phyloP scores from a whole-genome alignment of 35 echinoderm and acorn worm species.

The Hemicentrotus pulcherrimus region DNA sequence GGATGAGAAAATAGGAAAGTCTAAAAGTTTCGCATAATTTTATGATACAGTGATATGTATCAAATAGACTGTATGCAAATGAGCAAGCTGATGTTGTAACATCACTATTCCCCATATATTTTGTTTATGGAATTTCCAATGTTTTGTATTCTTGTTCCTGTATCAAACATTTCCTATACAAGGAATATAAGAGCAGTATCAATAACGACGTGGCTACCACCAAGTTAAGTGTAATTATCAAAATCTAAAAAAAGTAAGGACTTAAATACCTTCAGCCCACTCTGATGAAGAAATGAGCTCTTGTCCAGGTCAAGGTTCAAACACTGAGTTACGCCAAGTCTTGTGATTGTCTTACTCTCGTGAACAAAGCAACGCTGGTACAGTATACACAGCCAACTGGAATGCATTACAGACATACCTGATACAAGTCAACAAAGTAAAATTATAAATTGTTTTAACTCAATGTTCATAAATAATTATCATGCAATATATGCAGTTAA shows the following conservation, averaged over 20 bases:
- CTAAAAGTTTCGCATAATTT: too few relatives aligned
- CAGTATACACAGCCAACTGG: slow-evolving; percentile 70
- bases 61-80: too few relatives aligned
- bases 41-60: too few relatives aligned
- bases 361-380: slow-evolving; percentile 72
- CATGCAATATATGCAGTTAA: not conserved
- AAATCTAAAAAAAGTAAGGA: not conserved
- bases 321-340: slow-evolving; percentile 61
- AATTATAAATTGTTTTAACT: not conserved
- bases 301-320: slow-evolving; percentile 55
- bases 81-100: too few relatives aligned
- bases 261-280: slow-evolving; percentile 67
- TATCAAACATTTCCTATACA: too few relatives aligned
- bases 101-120: too few relatives aligned
- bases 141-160: too few relatives aligned
- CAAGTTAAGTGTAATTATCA: too few relatives aligned
- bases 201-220: too few relatives aligned
- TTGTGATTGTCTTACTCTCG: slow-evolving; percentile 73
- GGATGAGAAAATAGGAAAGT: too few relatives aligned
- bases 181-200: too few relatives aligned
- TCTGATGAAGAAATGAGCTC: slow-evolving; percentile 60
- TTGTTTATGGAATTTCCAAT: too few relatives aligned
- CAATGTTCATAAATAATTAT: not conserved
- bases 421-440: not conserved
- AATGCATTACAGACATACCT: slow-evolving; percentile 55